Base-by-base conservation (phyloP, 30 jellyfish, hydroid and myxozoan genomes). In the Euphysa ruthae region DNA sequence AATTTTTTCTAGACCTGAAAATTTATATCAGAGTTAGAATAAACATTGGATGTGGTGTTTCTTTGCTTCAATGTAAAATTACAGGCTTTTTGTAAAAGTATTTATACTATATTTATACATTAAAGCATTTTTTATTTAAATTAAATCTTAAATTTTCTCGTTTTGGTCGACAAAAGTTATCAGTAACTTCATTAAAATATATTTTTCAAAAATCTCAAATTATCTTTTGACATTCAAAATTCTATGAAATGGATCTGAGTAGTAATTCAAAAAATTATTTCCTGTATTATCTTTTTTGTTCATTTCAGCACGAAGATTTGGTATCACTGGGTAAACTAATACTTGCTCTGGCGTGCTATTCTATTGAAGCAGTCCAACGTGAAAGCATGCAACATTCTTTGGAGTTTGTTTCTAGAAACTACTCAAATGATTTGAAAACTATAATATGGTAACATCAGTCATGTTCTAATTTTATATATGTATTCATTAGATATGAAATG, bases 361-460 rank as follows among this genome's bases (percentile, higher is more conserved):
- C 95, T 20, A 61, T 85, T 15, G 93, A 78, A 58, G 65, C 96
- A 55, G 69, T 85, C 0, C 93, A 78, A 22, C 79, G 78, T 3
- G 96, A 85, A 21, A 71, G 69, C 49, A 66, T 85, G 27, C 84
- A 71, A 35, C 91, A 70, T 20, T 85, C 96, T n/a, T 32, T 85
- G 25, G 96, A 85, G 43, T 85, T 77, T 71, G 96, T 85, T 30
- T 80, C 90, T 4, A 77, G 83, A 71, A 73, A 71, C 52, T 85
- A 85, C 49, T 77, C 96, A 1, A 85, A 49, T 25, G 96, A 85
- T 61, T 71, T 85, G 32, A 71, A 77, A 50, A 63, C 84, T n/a
- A 82, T 85, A 26, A 78, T 85, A 13, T 85, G 93, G 96, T 85
- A 77, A n/a, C n/a, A n/a, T n/a, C n/a, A n/a, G n/a, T n/a, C n/a